These are phyloP conservation scores for Sitta carolinensis DNA, from an alignment of 2,797 vertebrate genomes.

Conservation along the genomic window DNA sequence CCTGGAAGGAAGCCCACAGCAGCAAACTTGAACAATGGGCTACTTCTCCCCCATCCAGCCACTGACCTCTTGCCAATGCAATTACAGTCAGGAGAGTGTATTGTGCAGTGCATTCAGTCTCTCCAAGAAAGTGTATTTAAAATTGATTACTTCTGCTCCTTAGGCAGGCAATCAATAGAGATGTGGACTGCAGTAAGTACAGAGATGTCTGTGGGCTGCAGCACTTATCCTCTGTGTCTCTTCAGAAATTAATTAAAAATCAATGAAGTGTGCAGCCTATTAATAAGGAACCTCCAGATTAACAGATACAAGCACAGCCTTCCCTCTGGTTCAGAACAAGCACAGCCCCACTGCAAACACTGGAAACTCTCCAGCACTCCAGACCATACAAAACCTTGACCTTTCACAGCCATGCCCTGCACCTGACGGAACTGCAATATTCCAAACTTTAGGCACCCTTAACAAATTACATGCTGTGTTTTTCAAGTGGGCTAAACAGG, in stretches of 20 bases:
- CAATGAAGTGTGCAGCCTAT: conserved; percentile 91
- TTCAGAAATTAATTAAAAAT: conserved; percentile 93
- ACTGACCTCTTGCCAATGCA: conserved; percentile 73
- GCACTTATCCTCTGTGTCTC: conserved; percentile 85
- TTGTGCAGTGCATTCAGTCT: conserved; percentile 42
- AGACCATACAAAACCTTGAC: background rate
- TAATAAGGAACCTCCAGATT: conserved; percentile 84
- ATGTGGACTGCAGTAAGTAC: conserved; percentile 86
- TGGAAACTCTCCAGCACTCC: background rate
- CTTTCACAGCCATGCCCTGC: background rate
- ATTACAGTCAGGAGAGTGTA: conserved; percentile 65
- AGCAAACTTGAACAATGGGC: background rate
- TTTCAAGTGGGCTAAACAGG: background rate
- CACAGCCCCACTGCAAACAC: background rate
- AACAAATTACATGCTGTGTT: background rate
- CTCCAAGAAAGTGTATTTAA: conserved; percentile 84
- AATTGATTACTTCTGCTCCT: conserved; percentile 89
- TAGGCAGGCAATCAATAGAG: conserved; percentile 86
- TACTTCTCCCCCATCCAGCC: background rate
- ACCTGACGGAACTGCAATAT: background rate
- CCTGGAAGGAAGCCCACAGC: background rate
- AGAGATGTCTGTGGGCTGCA: conserved; percentile 79
- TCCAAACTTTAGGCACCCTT: background rate
- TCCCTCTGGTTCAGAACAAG: background rate
- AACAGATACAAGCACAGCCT: conserved; percentile 65